Evolutionary conservation across 2,888 invertebrate genomes (phyloP).

Genomic region (Apantesis nais): DNA sequence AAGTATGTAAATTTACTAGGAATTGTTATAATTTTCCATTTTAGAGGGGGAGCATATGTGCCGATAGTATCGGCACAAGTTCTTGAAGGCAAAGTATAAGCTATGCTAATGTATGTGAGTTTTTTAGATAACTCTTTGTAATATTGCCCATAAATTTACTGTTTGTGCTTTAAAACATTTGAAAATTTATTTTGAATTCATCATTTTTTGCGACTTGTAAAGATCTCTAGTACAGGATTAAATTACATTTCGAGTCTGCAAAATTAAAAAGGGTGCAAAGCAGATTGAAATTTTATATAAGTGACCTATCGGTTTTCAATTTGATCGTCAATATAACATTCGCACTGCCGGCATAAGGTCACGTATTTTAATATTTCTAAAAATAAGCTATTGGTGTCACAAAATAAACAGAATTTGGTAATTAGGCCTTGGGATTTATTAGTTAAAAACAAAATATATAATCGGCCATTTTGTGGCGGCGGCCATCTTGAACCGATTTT

Average conservation of each 20-base stretch:
- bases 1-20: no score
- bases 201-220: neutral
- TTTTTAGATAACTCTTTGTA: no score
- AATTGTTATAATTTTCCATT: no score
- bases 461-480: no score
- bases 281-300: neutral
- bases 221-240: neutral
- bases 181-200: neutral
- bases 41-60: no score
- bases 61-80: no score
- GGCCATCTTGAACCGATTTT: no score
- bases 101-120: no score
- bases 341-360: neutral
- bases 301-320: constrained; percentile 1
- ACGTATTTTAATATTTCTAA: neutral
- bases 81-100: no score
- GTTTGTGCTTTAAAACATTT: neutral
- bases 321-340: neutral
- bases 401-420: neutral
- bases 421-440: neutral
- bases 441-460: neutral
- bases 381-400: neutral
- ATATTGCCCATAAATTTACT: neutral
- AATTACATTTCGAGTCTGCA: neutral
- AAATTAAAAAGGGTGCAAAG: neutral